Base-by-base conservation (phyloP, 35 echinoderm and acorn worm species). In the Ptychodera flava region DNA sequence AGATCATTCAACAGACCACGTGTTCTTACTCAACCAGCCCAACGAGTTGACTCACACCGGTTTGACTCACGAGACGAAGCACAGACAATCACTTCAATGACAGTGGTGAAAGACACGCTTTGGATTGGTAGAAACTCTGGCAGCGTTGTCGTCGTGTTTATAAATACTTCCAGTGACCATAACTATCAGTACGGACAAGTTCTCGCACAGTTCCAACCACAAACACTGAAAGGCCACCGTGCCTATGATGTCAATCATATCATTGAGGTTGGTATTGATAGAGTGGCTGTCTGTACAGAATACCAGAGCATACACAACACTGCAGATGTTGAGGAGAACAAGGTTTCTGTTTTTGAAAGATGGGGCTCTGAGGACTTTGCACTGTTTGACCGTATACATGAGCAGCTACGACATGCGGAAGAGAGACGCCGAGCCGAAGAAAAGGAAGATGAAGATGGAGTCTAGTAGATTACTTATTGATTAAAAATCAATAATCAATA, bases 71-170 rank as follows among this genome's bases (percentile, higher is more conserved):
- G n/a, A n/a, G n/a, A n/a, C n/a, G n/a, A n/a, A n/a, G n/a, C n/a
- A n/a, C n/a, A n/a, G n/a, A n/a, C n/a, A n/a, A n/a, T n/a, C n/a
- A 90, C 37, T 34, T 30, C 92, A 30, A 36, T 94, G 31, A 38
- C 90, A 28, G 89, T 80, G 0, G 78, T 94, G 33, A 90, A 94
- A 77, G 87, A 91, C 79, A 87, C 89, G 0, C 84, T 94, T 33
- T 94, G 88, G 92, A 78, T 94, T 32, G 92, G 92, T 31, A 87
- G 81, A 38, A 53, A 80, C 14, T 75, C 30, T 31, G 92, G 92
- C 53, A 81, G 90, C 76, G 90, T 88, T 31, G 30, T 94, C 0
- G 31, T 94, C 0, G 77, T 85, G 16, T 80, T 37, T 77, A 87
- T 90, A 16, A 28, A 31, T 38, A 76, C 77, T 15, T 85, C 80